Evolutionary conservation across 2,888 invertebrate species (phyloP).

Genomic region (Rhabditoides inermis): DNA sequence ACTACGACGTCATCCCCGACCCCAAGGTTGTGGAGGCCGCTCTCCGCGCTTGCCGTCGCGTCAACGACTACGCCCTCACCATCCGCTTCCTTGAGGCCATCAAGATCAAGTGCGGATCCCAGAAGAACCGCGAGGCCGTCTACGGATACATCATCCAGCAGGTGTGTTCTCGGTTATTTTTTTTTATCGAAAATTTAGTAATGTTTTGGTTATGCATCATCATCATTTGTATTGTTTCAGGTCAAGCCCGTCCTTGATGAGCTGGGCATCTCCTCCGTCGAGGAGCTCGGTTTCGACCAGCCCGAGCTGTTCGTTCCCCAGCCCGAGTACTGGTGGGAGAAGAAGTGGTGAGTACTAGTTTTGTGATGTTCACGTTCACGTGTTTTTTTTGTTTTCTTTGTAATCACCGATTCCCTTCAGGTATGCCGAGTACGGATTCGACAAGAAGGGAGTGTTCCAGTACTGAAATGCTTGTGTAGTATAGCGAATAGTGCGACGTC

Average conservation of each 20-base stretch:
- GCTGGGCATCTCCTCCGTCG: slow-evolving; percentile 83
- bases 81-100: slow-evolving; percentile 84
- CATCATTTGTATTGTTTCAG: too few species aligned
- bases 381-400: too few species aligned
- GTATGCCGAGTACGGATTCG: slow-evolving; percentile 48
- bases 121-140: slow-evolving; percentile 57
- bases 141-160: slow-evolving; percentile 55
- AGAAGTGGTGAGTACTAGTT: slow-evolving; percentile 38
- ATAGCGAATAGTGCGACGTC: neutral
- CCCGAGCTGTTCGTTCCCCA: slow-evolving; percentile 80
- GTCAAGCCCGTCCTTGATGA: slow-evolving; percentile 83
- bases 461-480: slow-evolving; percentile 12
- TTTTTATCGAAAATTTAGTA: neutral
- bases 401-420: slow-evolving; percentile 6
- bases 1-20: slow-evolving; percentile 51
- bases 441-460: slow-evolving; percentile 47
- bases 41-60: slow-evolving; percentile 71
- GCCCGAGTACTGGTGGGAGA: slow-evolving; percentile 59
- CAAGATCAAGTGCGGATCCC: slow-evolving; percentile 68
- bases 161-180: slow-evolving; percentile 16
- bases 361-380: too few species aligned
- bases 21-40: slow-evolving; percentile 50
- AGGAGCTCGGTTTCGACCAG: slow-evolving; percentile 90
- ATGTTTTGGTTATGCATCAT: neutral
- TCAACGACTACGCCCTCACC: slow-evolving; percentile 87